A percentile compares a stretch with the other conserved stretches of the same genome.
Conservation (phyloP, 2,888 invertebrate species). For the Eristalinus sepulchralis region DNA sequence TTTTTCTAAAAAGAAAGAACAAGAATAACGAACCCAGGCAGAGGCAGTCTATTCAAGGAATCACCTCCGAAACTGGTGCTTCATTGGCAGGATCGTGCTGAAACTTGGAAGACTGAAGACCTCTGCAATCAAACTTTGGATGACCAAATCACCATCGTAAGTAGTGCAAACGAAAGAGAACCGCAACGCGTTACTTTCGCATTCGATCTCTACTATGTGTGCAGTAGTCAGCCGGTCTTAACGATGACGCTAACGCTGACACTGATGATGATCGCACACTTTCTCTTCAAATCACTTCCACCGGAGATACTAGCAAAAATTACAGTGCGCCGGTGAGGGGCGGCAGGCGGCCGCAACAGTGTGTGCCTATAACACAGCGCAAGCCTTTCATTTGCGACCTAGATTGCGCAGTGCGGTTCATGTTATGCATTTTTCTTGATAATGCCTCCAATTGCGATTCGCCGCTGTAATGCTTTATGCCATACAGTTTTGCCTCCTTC, state of each 20-base stretch:
- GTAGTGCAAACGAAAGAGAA: background rate
- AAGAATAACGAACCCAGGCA: too few relatives aligned
- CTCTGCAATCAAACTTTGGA: background rate
- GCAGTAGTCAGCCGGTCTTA: background rate
- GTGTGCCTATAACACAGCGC: background rate
- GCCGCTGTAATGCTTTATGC: background rate
- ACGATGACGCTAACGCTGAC: too few relatives aligned
- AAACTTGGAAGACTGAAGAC: too few relatives aligned
- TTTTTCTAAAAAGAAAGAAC: too few relatives aligned
- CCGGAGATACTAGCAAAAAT: background rate
- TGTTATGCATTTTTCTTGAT: slow-evolving; percentile 36
- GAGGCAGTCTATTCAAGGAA: too few relatives aligned
- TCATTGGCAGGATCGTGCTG: too few relatives aligned
- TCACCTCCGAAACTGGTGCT: too few relatives aligned
- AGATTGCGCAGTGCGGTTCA: slow-evolving; percentile 16
- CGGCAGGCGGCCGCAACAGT: background rate
- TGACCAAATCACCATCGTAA: background rate
- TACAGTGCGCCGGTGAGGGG: background rate
- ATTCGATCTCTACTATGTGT: background rate
- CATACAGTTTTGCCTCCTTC: background rate
- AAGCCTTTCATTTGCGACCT: slow-evolving; percentile 43
- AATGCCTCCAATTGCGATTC: slow-evolving; percentile 20
- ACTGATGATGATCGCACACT: background rate
- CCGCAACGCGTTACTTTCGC: background rate
- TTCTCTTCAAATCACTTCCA: background rate